Conservation (phyloP, 2,113 vertebrate genomes). For the Acrocephalus arundinaceus region DNA sequence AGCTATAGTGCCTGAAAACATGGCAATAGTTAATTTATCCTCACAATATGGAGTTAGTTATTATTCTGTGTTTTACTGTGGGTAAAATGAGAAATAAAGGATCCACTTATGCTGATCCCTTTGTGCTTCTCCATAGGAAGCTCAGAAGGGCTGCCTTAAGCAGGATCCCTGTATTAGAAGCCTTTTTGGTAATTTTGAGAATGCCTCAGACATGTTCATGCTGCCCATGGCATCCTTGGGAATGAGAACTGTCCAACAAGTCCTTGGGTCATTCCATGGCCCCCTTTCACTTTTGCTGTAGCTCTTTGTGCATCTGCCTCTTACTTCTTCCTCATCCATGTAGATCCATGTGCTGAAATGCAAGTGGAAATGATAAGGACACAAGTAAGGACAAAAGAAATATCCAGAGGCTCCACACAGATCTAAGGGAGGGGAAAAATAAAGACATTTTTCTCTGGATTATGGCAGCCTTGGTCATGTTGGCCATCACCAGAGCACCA, state of each 20-base stretch:
- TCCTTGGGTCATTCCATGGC: accelerated
- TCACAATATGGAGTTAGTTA: background rate
- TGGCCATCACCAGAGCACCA: accelerated
- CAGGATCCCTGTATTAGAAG: background rate
- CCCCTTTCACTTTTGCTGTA: background rate
- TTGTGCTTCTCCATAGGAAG: background rate
- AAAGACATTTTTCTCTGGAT: background rate
- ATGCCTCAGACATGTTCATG: background rate
- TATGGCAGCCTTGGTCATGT: background rate
- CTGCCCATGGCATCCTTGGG: background rate
- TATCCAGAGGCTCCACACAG: background rate
- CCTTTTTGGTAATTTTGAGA: background rate
- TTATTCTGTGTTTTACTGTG: background rate
- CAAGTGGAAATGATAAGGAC: background rate
- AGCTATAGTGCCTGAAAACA: background rate
- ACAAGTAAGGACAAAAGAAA: background rate
- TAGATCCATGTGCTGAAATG: background rate
- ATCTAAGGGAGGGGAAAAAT: background rate
- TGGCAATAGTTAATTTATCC: background rate
- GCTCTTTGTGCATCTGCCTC: background rate
- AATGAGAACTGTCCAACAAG: background rate
- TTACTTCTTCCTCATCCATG: background rate
- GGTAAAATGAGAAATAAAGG: background rate
- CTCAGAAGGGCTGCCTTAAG: background rate
- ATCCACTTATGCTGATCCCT: background rate